Conservation (phyloP, 2,797 vertebrate species). For the Schizothorax lantsangensis region DNA sequence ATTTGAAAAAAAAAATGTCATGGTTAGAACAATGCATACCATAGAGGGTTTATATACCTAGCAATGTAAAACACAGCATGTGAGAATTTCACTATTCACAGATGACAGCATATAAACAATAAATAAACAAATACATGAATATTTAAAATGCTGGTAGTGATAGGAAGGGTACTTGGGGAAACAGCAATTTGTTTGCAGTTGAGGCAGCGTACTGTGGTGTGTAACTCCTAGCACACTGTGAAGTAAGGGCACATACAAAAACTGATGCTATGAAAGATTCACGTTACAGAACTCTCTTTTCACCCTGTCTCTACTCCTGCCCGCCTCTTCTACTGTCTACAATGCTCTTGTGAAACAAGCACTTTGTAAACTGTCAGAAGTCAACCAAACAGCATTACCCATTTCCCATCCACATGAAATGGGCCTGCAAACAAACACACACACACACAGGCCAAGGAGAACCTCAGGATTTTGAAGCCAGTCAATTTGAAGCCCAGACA, state of each 20-base stretch:
- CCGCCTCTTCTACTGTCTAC: conserved; percentile 30
- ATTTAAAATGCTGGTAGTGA: conserved; percentile 16
- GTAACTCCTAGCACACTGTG: neutral
- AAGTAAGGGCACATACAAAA: neutral
- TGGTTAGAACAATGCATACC: too few species aligned
- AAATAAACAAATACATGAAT: conserved; percentile 21
- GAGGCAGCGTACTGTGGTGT: neutral
- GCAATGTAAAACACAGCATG: neutral
- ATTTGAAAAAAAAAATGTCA: too few species aligned
- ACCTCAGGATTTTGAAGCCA: neutral
- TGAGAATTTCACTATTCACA: neutral
- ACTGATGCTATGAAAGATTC: conserved; percentile 27
- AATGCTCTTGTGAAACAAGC: conserved; percentile 9
- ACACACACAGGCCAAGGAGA: neutral
- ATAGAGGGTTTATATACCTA: neutral
- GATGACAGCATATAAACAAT: conserved; percentile 3
- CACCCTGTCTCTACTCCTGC: neutral
- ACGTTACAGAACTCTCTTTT: conserved; percentile 9
- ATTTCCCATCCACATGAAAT: neutral
- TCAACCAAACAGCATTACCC: neutral
- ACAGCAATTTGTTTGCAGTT: neutral
- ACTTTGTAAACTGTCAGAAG: conserved; percentile 1
- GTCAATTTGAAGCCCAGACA: neutral
- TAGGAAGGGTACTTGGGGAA: conserved; percentile 5
- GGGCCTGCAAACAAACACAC: neutral